phyloP scores from a whole-genome alignment of 2,797 vertebrate genomes.

The Lagodon rhomboides region DNA sequence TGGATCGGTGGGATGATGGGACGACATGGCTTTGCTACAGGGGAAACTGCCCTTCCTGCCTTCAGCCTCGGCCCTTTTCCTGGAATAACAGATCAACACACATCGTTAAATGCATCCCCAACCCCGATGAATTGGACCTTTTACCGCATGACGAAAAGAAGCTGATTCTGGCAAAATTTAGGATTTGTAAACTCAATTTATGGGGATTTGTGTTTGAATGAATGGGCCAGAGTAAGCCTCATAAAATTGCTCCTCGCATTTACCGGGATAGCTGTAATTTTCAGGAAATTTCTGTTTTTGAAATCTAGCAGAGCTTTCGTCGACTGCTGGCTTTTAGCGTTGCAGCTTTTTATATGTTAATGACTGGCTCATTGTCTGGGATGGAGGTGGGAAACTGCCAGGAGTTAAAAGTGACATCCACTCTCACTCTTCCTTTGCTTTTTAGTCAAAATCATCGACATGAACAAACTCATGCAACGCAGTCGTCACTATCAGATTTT shows the following conservation, averaged over 20 bases:
- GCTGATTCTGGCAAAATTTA: constrained; percentile 13
- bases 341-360: constrained; percentile 32
- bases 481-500: background rate
- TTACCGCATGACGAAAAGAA: constrained; percentile 14
- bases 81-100: constrained; percentile 69
- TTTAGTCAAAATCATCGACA: background rate
- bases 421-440: constrained; percentile 3
- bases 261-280: constrained; percentile 15
- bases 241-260: constrained; percentile 31
- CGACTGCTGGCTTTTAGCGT: constrained; percentile 16
- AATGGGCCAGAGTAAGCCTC: constrained; percentile 7
- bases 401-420: background rate
- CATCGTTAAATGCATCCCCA: no score
- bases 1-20: constrained; percentile 97
- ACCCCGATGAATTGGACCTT: constrained; percentile 1
- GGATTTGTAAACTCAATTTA: constrained; percentile 23
- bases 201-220: constrained; percentile 21
- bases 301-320: constrained; percentile 7
- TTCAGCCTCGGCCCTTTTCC: constrained; percentile 97
- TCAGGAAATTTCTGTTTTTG: constrained; percentile 20
- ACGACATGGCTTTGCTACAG: constrained; percentile 96
- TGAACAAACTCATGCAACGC: constrained; percentile 16
- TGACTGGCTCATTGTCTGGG: constrained; percentile 20
- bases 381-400: background rate
- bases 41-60: constrained; percentile 98